Percentiles rank a stretch among this genome's conserved stretches.
Evolutionary conservation across 2,888 invertebrate genomes (phyloP).

Genomic region (Macrosiphum euphorbiae): DNA sequence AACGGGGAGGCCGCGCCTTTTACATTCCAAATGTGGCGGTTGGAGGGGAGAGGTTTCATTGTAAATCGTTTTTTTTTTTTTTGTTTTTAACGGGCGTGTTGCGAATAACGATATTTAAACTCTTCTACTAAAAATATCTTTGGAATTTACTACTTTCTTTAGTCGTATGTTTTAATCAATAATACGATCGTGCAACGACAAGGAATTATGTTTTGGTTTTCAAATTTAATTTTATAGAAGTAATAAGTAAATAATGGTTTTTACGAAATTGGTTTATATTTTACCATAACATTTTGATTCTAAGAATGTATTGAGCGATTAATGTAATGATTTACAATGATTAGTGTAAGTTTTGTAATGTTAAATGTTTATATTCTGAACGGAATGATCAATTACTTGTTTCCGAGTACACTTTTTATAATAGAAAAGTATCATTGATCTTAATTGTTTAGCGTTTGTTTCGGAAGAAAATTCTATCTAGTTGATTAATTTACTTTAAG

Average conservation of each 20-base stretch:
- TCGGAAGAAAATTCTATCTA: background rate
- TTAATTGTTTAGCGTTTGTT: fast-evolving
- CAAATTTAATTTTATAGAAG: background rate
- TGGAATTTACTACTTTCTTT: background rate
- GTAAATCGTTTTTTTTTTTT: background rate
- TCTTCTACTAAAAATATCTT: background rate
- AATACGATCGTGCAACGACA: background rate
- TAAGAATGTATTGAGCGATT: background rate
- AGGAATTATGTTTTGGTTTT: background rate
- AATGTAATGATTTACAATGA: too few relatives aligned
- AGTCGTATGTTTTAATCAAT: background rate
- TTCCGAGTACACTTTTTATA: background rate
- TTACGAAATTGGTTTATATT: background rate
- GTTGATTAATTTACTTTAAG: background rate
- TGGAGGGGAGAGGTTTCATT: background rate
- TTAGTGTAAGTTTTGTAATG: too few relatives aligned
- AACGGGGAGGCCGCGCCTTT: too few relatives aligned
- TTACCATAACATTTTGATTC: background rate
- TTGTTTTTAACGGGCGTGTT: background rate
- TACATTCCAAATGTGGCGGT: too few relatives aligned
- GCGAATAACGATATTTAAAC: background rate
- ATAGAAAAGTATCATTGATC: background rate
- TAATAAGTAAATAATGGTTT: background rate
- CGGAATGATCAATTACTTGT: too few relatives aligned
- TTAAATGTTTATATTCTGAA: too few relatives aligned